A percentile compares a stretch with the other conserved stretches of the same genome.
These are phyloP conservation scores for Siniperca scherzeri DNA, from an alignment of 2,797 vertebrate species.

Conservation along the genomic window DNA sequence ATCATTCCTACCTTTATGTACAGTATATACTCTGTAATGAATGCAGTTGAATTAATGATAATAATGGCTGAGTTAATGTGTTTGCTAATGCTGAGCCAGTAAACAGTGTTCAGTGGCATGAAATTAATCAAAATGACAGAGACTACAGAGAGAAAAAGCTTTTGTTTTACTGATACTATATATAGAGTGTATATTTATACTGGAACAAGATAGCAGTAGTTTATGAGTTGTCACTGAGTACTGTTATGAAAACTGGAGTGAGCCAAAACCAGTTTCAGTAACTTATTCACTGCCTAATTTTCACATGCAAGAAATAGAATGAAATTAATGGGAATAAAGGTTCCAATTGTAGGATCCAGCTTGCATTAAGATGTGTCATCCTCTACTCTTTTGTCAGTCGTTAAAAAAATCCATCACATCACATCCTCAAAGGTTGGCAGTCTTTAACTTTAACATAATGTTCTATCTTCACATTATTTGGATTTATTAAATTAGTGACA, in stretches of 20 bases:
- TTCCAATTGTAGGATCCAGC: not conserved
- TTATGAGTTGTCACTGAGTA: not conserved
- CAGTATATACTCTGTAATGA: not conserved
- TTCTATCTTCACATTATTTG: not conserved
- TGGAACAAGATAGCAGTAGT: not conserved
- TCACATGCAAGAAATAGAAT: not conserved
- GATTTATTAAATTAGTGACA: not conserved
- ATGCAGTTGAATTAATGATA: slow-evolving; percentile 8
- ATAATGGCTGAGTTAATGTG: slow-evolving; percentile 8
- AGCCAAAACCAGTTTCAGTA: not conserved
- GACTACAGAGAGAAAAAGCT: not conserved
- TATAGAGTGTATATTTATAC: not conserved
- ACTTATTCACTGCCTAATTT: not conserved
- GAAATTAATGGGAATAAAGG: not conserved
- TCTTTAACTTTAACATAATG: not conserved
- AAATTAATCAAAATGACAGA: not conserved
- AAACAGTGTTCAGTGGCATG: slow-evolving; percentile 5
- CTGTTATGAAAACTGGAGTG: not conserved
- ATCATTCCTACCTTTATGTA: not conserved
- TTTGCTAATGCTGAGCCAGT: slow-evolving; percentile 12
- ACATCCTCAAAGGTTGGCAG: not conserved
- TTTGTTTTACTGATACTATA: not conserved
- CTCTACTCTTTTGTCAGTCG: not conserved
- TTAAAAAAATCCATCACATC: no score
- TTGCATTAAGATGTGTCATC: not conserved